Conservation (phyloP, 1,140 invertebrate species). For the Meteorus sp. region DNA sequence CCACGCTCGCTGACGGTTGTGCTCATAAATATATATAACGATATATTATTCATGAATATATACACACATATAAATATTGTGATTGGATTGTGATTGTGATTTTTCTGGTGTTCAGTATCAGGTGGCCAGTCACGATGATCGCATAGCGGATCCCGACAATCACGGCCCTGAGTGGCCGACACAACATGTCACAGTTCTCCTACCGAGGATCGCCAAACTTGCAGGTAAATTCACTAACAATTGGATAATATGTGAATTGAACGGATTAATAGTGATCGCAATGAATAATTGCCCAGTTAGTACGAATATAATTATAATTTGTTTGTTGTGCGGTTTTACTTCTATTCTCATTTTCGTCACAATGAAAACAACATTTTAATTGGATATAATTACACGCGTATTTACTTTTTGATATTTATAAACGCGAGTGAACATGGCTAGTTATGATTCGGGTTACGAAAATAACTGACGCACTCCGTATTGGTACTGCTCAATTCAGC, state of each 20-base stretch:
- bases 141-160: constrained; percentile 53
- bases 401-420: not conserved
- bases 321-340: no score
- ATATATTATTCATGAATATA: no score
- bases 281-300: no score
- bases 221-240: constrained; percentile 56
- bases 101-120: constrained; percentile 18
- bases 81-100: constrained; percentile 31
- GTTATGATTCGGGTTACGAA: not conserved
- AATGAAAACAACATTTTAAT: no score
- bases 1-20: not conserved
- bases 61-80: constrained; percentile 17
- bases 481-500: constrained; percentile 10
- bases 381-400: no score
- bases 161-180: constrained; percentile 61
- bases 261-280: no score
- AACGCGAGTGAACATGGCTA: not conserved
- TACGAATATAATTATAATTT: no score
- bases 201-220: constrained; percentile 68
- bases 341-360: no score
- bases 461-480: constrained; percentile 8
- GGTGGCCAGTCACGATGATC: constrained; percentile 47
- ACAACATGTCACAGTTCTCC: constrained; percentile 70
- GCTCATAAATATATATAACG: no score
- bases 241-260: not conserved